These are phyloP conservation scores for Drosophila trichaetosa DNA, from an alignment of 2,888 invertebrate species.

Conservation along the genomic window DNA sequence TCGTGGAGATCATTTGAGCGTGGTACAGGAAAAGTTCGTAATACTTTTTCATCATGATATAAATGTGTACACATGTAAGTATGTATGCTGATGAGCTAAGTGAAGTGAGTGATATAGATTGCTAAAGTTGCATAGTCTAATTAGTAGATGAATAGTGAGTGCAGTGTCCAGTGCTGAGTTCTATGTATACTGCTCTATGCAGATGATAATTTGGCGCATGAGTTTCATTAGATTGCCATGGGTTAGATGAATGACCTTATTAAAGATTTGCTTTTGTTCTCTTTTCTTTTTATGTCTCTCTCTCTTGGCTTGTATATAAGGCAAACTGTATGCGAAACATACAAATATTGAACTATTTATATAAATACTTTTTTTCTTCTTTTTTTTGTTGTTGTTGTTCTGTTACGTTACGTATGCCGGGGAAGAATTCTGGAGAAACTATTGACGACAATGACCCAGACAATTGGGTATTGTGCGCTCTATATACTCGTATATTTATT, in stretches of 20 bases:
- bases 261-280: conserved; percentile 39
- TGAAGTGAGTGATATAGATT: conserved; percentile 33
- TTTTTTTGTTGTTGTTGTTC: neutral
- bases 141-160: conserved; percentile 36
- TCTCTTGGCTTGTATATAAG: conserved; percentile 74
- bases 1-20: conserved; percentile 64
- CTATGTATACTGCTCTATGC: conserved; percentile 23
- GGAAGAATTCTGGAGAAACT: conserved; percentile 68
- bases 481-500: conserved; percentile 8
- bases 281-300: conserved; percentile 39
- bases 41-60: conserved; percentile 56
- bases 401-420: conserved; percentile 60
- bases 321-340: conserved; percentile 74
- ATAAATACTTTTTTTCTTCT: conserved; percentile 61
- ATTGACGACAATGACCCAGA: conserved; percentile 35
- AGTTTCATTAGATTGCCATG: conserved; percentile 73
- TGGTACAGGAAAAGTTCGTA: conserved; percentile 48
- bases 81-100: conserved; percentile 21
- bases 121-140: conserved; percentile 37
- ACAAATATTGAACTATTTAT: conserved; percentile 75
- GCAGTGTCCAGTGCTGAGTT: conserved; percentile 51
- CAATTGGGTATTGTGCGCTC: conserved; percentile 21
- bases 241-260: conserved; percentile 53
- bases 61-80: conserved; percentile 6
- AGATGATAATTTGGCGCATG: conserved; percentile 74